Percentiles rank a stretch among this genome's conserved stretches.
These are phyloP conservation scores for Furcula furcula DNA, from an alignment of 2,888 invertebrate species.

Conservation along the genomic window DNA sequence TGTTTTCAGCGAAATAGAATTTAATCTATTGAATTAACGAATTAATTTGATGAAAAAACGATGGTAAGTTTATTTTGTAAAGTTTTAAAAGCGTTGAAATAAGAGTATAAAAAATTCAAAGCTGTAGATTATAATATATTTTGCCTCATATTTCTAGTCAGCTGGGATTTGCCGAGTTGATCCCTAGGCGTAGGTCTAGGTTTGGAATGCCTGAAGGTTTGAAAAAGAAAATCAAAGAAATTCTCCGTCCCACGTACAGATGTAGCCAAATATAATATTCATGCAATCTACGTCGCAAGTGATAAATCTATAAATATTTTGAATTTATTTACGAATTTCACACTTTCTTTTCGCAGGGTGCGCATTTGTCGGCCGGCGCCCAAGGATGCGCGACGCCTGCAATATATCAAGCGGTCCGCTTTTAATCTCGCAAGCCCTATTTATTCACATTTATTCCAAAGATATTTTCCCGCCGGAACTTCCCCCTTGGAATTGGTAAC, in stretches of 20 bases:
- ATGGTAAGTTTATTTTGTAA: no score
- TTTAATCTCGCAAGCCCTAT: constrained; percentile 75
- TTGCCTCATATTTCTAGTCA: no score
- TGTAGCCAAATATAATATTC: constrained; percentile 3
- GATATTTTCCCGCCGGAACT: constrained; percentile 74
- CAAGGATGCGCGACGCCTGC: constrained; percentile 45
- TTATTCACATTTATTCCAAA: constrained; percentile 76
- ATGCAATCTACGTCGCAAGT: constrained; percentile 3
- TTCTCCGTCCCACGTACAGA: background rate
- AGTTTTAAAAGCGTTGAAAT: no score
- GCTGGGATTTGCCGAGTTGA: no score
- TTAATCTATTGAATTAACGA: no score
- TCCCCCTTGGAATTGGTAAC: constrained; percentile 70
- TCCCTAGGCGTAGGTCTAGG: no score
- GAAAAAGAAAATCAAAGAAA: no score
- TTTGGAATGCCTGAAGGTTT: no score
- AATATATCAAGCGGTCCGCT: constrained; percentile 68
- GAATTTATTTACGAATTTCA: constrained; percentile 41
- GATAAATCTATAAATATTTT: constrained; percentile 15
- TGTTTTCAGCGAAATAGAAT: no score
- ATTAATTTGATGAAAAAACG: no score
- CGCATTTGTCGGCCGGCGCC: constrained; percentile 41
- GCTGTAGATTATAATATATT: no score
- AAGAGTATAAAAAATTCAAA: no score
- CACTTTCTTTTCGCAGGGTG: constrained; percentile 46